Conservation (phyloP, 2,888 invertebrate species). For the Acronicta alni region DNA sequence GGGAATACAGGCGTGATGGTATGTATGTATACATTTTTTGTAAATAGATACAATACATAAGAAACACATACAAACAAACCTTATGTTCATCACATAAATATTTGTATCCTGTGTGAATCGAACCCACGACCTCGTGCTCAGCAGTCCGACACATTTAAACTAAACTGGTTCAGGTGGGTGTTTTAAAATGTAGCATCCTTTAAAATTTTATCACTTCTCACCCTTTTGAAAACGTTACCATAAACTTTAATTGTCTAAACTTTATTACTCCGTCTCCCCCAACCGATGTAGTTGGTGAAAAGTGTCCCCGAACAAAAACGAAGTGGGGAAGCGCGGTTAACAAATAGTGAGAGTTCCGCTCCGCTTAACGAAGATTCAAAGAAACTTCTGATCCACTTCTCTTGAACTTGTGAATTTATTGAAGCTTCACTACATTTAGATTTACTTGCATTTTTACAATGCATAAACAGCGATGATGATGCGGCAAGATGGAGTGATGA, state of each 20-base stretch:
- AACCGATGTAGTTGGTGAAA: conserved; percentile 12
- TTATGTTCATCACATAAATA: too few species aligned
- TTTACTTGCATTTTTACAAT: too few species aligned
- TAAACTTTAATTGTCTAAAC: conserved; percentile 20
- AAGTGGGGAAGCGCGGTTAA: conserved; percentile 19
- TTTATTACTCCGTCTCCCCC: conserved; percentile 22
- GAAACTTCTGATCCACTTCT: conserved; percentile 30
- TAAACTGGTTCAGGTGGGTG: neutral
- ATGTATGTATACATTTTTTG: too few species aligned
- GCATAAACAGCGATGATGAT: too few species aligned
- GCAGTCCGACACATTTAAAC: too few species aligned
- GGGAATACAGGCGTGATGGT: too few species aligned
- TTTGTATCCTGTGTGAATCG: too few species aligned
- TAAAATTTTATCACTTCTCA: conserved; percentile 10
- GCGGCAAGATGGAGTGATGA: too few species aligned
- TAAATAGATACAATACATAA: too few species aligned
- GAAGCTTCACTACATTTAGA: conserved; percentile 1
- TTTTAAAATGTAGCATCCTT: conserved; percentile 5
- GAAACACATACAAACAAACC: too few species aligned
- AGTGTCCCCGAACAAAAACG: conserved; percentile 27
- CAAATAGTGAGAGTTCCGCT: conserved; percentile 31
- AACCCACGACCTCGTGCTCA: too few species aligned
- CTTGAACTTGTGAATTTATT: conserved; percentile 27
- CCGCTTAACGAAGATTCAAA: conserved; percentile 20
- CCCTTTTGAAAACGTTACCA: conserved; percentile 7